Evolutionary conservation across 1,140 invertebrate species (phyloP), one percentile per base, ranked within the genome.

Genomic region (Drosophila saltans): DNA sequence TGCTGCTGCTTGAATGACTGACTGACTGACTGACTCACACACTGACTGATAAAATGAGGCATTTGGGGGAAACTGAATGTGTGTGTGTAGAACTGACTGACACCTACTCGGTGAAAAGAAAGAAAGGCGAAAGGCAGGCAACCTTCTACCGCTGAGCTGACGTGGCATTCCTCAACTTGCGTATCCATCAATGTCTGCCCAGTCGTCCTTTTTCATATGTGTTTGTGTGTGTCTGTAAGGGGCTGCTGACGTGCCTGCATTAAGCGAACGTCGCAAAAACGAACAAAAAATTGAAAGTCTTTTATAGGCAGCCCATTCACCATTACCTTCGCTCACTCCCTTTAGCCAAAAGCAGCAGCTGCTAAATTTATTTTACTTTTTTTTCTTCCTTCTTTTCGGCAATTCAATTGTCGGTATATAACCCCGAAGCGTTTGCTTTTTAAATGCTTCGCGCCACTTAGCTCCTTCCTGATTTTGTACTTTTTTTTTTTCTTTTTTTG

Each of bases 151-250:
- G 48, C 71, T 52, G 45, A 72, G 82, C 83, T 88, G 82, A 86
- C 82, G 78, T 86, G 84, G 83, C 83, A 86, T 83, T 83, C 79
- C 82, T 80, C 69, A 78, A 72, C 76, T 64, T 80, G 80, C 80
- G 80, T 86, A 86, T 86, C 83, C 83, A 88, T 86, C 83, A 86
- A 86, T 86, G 83, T 86, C 83, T 85, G 77, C 69, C 78, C 77
- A 76, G 81, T 84, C 81, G 65, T 78, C 78, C 68, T 80, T 45
- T 72, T 10, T 52, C 45, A 52, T 52, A 5, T 52, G 45, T 52
- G 5, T 45, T 7, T 48, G 21, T 26, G 45, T 75, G 57, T 60
- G 58, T 30, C 39, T 72, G 69, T 30, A 28, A 2, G 55, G 45
- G 11, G 82, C 75, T 75, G 83, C 82, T 85, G 82, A 85, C 82